Percentiles rank a stretch among this genome's conserved stretches.
phyloP scores from a whole-genome alignment of 2,888 invertebrate genomes.

The Colostygia pectinataria region DNA sequence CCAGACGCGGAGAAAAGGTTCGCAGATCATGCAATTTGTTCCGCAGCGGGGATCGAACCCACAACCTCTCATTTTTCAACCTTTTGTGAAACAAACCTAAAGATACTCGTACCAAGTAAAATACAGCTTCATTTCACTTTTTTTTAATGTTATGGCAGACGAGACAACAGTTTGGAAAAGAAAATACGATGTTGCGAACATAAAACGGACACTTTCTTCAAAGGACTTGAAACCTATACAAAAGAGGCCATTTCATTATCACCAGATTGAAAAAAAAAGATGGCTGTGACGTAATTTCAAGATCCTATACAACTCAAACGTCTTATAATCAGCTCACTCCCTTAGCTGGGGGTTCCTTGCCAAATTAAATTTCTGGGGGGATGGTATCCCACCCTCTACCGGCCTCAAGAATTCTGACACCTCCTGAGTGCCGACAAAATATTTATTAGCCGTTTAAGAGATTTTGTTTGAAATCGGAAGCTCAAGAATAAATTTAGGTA shows the following conservation, averaged over 20 bases:
- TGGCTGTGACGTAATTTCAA: conserved; percentile 19
- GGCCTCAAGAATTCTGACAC: conserved; percentile 28
- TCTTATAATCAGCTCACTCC: conserved; percentile 31
- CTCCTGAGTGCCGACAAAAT: conserved; percentile 33
- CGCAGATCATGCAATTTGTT: too few species aligned
- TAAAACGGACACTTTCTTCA: conserved; percentile 11
- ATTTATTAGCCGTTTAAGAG: conserved; percentile 36
- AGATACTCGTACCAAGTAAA: too few species aligned
- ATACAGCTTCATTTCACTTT: too few species aligned
- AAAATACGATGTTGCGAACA: conserved; percentile 5
- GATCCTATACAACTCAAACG: conserved; percentile 26
- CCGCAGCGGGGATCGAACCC: too few species aligned
- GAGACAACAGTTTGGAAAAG: not conserved
- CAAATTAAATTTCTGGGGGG: conserved; percentile 32
- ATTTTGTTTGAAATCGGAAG: conserved; percentile 29
- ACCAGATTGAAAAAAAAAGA: conserved; percentile 24
- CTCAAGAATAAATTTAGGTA: conserved; percentile 19
- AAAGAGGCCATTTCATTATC: conserved; percentile 21
- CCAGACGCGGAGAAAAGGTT: too few species aligned
- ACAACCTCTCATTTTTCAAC: too few species aligned
- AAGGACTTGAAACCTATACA: conserved; percentile 12
- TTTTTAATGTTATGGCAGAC: too few species aligned
- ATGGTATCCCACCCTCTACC: conserved; percentile 11
- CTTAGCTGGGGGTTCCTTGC: conserved; percentile 20
- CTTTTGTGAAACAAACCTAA: too few species aligned